These are phyloP conservation scores for Neogale vison DNA, from an alignment of 2,113 vertebrate genomes.

Conservation along the genomic window DNA sequence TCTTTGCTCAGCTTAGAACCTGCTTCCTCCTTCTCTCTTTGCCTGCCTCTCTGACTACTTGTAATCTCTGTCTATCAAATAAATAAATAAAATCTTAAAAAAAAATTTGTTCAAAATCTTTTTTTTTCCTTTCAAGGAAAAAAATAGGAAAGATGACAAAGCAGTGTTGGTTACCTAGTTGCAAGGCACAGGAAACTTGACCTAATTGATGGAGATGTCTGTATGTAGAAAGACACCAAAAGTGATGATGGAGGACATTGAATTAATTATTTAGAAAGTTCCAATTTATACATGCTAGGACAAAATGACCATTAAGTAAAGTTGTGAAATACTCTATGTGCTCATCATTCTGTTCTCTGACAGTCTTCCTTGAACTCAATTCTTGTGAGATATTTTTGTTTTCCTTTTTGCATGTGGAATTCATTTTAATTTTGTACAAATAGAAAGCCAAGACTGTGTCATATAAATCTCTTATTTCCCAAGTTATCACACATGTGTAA, in stretches of 20 bases:
- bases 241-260: neutral
- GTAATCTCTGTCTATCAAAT: too few relatives aligned
- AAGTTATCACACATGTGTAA: neutral
- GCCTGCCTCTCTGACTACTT: too few relatives aligned
- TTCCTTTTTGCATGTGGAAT: constrained; percentile 53
- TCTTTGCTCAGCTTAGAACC: too few relatives aligned
- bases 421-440: constrained; percentile 60
- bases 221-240: neutral
- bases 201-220: neutral
- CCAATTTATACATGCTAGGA: neutral
- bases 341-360: neutral
- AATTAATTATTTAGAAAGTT: neutral
- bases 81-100: too few relatives aligned
- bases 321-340: constrained; percentile 23
- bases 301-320: neutral
- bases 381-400: constrained; percentile 35
- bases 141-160: neutral
- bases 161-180: neutral
- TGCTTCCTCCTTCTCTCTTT: too few relatives aligned
- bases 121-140: neutral
- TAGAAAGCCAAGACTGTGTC: neutral
- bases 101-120: neutral
- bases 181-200: neutral
- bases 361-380: neutral
- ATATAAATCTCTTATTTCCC: constrained; percentile 31